Percentiles rank a stretch among this genome's conserved stretches.
phyloP scores from a whole-genome alignment of 2,888 invertebrate species.

The Willowsia nigromaculata region DNA sequence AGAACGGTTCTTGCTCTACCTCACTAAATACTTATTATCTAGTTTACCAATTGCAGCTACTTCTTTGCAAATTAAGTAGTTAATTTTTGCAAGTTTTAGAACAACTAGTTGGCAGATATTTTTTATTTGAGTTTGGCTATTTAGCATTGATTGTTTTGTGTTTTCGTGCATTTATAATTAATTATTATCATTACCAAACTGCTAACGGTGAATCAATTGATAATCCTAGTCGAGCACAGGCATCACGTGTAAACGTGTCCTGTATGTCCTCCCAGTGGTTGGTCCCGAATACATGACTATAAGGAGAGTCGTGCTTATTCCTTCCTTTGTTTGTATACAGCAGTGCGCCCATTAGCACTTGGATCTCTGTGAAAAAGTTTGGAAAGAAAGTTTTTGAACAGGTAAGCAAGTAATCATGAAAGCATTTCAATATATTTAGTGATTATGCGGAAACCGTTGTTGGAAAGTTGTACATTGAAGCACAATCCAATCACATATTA shows the following conservation, averaged over 20 bases:
- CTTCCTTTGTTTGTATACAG: constrained; percentile 90
- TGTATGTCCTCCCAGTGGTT: constrained; percentile 92
- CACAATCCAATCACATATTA: neutral
- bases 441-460: no score
- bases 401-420: no score
- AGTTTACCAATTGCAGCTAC: neutral
- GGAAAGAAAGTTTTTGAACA: no score
- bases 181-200: constrained; percentile 85
- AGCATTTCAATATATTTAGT: no score
- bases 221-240: constrained; percentile 93
- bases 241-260: constrained; percentile 94
- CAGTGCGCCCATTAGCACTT: constrained; percentile 92
- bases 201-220: constrained; percentile 94
- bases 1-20: no score
- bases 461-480: no score
- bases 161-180: neutral
- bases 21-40: no score
- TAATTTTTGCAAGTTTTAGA: no score
- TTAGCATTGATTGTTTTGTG: neutral
- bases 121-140: neutral
- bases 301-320: constrained; percentile 86
- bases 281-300: constrained; percentile 87
- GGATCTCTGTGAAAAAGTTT: constrained; percentile 85
- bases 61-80: no score
- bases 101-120: neutral